Conservation (phyloP, 2,888 invertebrate genomes). For the Dinocampus coccinellae region DNA sequence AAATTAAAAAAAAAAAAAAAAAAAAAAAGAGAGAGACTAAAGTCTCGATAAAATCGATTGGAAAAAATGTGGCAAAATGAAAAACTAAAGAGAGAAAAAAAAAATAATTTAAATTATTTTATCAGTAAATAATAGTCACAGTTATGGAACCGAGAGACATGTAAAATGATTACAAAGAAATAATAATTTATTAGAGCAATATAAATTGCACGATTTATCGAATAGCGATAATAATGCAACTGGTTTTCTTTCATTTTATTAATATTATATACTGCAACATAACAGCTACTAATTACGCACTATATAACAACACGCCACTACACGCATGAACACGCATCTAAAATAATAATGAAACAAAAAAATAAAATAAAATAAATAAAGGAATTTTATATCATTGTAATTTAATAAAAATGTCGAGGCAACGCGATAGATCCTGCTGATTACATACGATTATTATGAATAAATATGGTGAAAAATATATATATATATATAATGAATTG, state of each 20-base stretch:
- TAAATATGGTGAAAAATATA: background rate
- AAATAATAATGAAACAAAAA: background rate
- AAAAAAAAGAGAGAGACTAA: no score
- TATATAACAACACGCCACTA: no score
- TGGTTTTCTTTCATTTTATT: background rate
- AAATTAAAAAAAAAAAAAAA: no score
- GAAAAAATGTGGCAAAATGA: background rate
- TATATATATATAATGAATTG: background rate
- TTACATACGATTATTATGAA: conserved; percentile 7
- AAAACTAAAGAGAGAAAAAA: background rate
- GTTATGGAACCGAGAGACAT: background rate
- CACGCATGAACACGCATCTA: background rate
- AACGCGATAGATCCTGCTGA: background rate
- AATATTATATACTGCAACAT: background rate
- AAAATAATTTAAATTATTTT: background rate
- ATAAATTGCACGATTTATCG: background rate
- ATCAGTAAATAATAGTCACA: background rate
- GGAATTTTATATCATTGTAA: background rate
- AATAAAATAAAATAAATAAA: background rate
- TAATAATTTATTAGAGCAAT: background rate
- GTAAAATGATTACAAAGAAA: background rate
- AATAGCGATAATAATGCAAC: background rate
- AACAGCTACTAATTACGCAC: background rate
- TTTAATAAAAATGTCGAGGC: conserved; percentile 8
- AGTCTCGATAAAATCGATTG: no score